These are phyloP conservation scores for Drosophila atroscutellata DNA, from an alignment of 2,888 invertebrate genomes.

Conservation along the genomic window DNA sequence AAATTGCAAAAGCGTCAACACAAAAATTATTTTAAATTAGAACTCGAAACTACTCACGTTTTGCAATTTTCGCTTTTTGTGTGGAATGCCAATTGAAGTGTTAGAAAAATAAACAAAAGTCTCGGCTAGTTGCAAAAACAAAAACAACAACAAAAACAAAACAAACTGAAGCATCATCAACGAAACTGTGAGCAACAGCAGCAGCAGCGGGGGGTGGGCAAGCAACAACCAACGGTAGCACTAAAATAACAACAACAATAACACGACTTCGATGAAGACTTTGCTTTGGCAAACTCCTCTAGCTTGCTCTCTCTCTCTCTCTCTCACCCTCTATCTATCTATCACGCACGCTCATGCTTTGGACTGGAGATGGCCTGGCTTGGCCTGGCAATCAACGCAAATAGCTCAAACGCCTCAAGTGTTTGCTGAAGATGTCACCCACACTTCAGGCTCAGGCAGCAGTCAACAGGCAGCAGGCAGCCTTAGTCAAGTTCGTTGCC, in stretches of 20 bases:
- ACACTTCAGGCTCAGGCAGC: constrained; percentile 65
- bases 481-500: constrained; percentile 75
- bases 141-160: constrained; percentile 28
- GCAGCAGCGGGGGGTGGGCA: constrained; percentile 19
- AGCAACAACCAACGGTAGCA: constrained; percentile 70
- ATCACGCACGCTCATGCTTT: constrained; percentile 27
- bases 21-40: constrained; percentile 82
- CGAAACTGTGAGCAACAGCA: constrained; percentile 37
- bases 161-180: constrained; percentile 78
- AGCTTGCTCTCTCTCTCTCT: background rate
- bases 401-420: constrained; percentile 82
- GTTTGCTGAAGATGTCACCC: constrained; percentile 82
- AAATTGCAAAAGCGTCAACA: constrained; percentile 80
- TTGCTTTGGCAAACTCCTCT: constrained; percentile 43
- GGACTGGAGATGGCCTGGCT: constrained; percentile 21
- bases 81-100: constrained; percentile 82
- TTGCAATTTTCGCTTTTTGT: constrained; percentile 82
- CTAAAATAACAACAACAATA: constrained; percentile 78
- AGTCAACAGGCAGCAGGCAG: constrained; percentile 40
- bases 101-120: constrained; percentile 81
- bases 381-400: constrained; percentile 78
- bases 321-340: constrained; percentile 6
- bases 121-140: constrained; percentile 73
- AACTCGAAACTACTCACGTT: constrained; percentile 81
- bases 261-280: constrained; percentile 71